Evolutionary conservation across 1,140 invertebrate genomes (phyloP).

Genomic region (Drosophila busckii): DNA sequence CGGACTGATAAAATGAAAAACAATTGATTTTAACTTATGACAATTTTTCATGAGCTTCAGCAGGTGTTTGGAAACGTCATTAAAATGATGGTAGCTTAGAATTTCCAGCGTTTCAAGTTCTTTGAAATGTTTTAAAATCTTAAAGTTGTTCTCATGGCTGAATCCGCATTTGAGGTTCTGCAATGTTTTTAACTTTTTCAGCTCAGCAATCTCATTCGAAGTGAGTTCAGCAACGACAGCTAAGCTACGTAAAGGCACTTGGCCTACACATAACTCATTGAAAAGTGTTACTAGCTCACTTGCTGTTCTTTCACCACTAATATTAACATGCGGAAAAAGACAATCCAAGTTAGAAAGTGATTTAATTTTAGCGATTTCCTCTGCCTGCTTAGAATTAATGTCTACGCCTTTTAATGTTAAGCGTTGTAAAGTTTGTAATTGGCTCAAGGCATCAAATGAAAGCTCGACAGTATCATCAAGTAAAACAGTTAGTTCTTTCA

Average conservation of each 20-base stretch:
- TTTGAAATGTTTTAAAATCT: background rate
- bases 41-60: background rate
- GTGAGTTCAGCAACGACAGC: background rate
- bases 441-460: no score
- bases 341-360: background rate
- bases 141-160: background rate
- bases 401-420: no score
- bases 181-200: background rate
- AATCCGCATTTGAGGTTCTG: constrained; percentile 2
- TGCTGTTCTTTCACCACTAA: no score
- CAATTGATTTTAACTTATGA: background rate
- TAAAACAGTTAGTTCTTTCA: background rate
- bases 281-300: background rate
- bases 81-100: background rate
- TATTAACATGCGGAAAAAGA: no score
- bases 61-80: background rate
- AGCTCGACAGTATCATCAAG: no score
- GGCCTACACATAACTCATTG: background rate
- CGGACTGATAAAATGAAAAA: background rate
- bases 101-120: constrained; percentile 5
- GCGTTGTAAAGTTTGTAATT: no score
- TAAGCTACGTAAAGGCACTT: background rate
- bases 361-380: no score
- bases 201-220: background rate
- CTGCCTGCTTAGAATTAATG: no score